Evolutionary conservation across 1,140 invertebrate species (phyloP).

Genomic region (Drosophila miranda): DNA sequence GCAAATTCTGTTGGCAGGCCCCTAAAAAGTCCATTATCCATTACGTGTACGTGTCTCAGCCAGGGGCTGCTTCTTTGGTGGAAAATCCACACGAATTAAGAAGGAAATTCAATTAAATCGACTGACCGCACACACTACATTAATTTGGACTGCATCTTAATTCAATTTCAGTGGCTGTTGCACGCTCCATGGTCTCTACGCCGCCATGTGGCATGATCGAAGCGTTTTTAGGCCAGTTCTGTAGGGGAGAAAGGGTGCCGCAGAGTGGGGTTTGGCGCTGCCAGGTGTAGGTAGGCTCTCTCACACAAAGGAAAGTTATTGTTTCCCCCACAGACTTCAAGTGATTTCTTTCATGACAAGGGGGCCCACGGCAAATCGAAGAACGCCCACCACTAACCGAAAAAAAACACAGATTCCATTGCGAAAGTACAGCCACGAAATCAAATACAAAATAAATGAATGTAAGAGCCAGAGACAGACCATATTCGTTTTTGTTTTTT

Average conservation of each 20-base stretch:
- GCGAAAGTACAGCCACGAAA: slow-evolving; percentile 25
- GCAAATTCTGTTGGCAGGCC: slow-evolving; percentile 34
- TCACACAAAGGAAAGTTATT: slow-evolving; percentile 51
- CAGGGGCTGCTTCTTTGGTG: background rate
- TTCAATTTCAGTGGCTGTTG: slow-evolving; percentile 45
- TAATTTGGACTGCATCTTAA: slow-evolving; percentile 36
- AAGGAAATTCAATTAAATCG: slow-evolving; percentile 48
- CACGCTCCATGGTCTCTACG: slow-evolving; percentile 19
- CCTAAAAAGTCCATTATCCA: background rate
- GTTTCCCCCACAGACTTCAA: slow-evolving; percentile 39
- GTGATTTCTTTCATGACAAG: slow-evolving; percentile 62
- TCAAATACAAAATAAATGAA: slow-evolving; percentile 18
- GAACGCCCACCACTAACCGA: slow-evolving; percentile 22
- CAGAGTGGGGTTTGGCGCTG: background rate
- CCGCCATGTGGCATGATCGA: slow-evolving; percentile 19
- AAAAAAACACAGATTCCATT: slow-evolving; percentile 19
- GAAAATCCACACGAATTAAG: slow-evolving; percentile 25
- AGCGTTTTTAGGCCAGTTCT: slow-evolving; percentile 16
- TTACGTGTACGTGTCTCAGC: background rate
- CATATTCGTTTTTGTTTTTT: slow-evolving; percentile 44
- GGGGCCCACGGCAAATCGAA: slow-evolving; percentile 51
- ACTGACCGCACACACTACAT: slow-evolving; percentile 26
- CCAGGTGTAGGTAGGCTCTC: slow-evolving; percentile 26
- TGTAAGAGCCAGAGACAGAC: slow-evolving; percentile 25
- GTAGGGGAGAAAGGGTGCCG: background rate